phyloP scores from a whole-genome alignment of 2,113 vertebrate species.

The Xiphias gladius region DNA sequence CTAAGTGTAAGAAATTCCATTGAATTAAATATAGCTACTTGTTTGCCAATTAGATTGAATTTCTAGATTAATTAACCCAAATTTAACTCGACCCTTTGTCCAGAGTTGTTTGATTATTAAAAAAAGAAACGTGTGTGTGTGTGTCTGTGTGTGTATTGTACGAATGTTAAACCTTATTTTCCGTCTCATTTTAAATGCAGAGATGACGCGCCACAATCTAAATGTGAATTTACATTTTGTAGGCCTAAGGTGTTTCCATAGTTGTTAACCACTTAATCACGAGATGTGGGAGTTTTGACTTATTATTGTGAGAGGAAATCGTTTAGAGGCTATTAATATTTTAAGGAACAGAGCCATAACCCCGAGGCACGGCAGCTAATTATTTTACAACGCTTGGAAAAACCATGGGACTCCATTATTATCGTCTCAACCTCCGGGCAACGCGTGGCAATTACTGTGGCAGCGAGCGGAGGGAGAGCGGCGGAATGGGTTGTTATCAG shows the following conservation, averaged over 20 bases:
- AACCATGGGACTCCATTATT: slow-evolving; percentile 83
- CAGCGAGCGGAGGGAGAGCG: slow-evolving; percentile 55
- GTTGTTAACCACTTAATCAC: slow-evolving; percentile 83
- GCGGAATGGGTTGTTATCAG: slow-evolving; percentile 54
- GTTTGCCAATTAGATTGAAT: neutral
- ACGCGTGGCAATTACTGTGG: slow-evolving; percentile 77
- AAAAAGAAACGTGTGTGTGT: neutral
- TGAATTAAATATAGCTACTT: neutral
- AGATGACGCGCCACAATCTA: slow-evolving; percentile 55
- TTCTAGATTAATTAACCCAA: neutral
- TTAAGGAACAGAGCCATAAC: slow-evolving; percentile 81
- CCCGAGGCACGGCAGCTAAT: slow-evolving; percentile 84
- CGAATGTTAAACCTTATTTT: slow-evolving; percentile 30
- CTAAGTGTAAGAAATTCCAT: neutral
- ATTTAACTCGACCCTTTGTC: neutral
- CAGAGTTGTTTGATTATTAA: slow-evolving; percentile 5
- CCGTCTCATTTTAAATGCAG: slow-evolving; percentile 38
- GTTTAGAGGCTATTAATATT: slow-evolving; percentile 86
- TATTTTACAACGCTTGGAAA: slow-evolving; percentile 86
- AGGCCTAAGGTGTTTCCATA: slow-evolving; percentile 76
- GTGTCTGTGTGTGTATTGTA: neutral
- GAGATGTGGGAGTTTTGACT: slow-evolving; percentile 80
- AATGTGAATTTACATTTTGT: slow-evolving; percentile 70
- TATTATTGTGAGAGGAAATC: slow-evolving; percentile 83
- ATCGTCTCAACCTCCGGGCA: slow-evolving; percentile 74